Base-by-base conservation (phyloP, 2,888 invertebrate genomes). In the Agonopterix subpropinquella region DNA sequence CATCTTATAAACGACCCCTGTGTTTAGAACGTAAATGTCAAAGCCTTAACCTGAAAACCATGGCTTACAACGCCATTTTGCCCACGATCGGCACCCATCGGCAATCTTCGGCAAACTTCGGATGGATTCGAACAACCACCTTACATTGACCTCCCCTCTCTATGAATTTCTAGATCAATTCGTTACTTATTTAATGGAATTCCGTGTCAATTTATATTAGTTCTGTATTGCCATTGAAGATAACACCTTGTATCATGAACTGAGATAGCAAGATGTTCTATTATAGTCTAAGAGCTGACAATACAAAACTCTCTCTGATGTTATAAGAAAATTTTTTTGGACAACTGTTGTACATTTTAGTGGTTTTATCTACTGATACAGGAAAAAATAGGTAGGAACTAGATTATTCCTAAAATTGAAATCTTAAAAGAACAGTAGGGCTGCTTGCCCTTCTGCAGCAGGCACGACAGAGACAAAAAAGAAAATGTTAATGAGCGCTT, bases 41-140 rank as follows among this genome's bases (percentile, higher is more conserved):
- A 28, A 86, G 85, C 87, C 87, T 87, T 87, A 84, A 88, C 87
- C 87, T 88, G 84, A 84, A 87, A 87, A 86, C 81, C 80, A 76
- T 83, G 86, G 82, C 79, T 80, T 62, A 53, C 60, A 73, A 64
- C 75, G 84, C 84, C 84, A 85, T 84, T 62, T 83, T 85, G 71
- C 77, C 52, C 52, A 47, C 55, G 58, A 70, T 82, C 82, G 83
- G 72, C 55, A 61, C 52, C 61, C 58, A 65, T 85, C 82, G 84
- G 69, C 53, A 53, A 48, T 53, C 62, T 64, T 80, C 80, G 80
- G 69, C 41, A 28, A 50, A 47, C 48, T 53, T 70, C 64, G 65
- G 54, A 11, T 10, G 53, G 80, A 28, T 28, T 28, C 28, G 1
- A 5, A 28, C 7, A 28, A 28, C 28, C 28, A 28, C 28, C 28